Base-by-base conservation (phyloP, 1,140 invertebrate genomes). In the Microplitis mediator region DNA sequence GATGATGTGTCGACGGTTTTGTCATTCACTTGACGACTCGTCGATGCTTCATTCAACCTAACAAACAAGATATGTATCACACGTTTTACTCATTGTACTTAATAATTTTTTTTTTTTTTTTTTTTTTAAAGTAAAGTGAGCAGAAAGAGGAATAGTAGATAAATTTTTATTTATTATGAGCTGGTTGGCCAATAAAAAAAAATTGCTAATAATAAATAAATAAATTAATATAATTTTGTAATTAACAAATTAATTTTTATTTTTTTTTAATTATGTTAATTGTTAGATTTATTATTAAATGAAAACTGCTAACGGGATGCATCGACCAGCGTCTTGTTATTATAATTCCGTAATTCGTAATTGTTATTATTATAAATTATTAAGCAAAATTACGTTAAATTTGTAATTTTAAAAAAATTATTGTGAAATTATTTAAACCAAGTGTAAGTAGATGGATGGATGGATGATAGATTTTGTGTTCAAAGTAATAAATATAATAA, bases 31-130 rank as follows among this genome's bases (percentile, higher is more conserved):
- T 82, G 84, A 79, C 81, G 84, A 82, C 83, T 87, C 61, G 86
- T 87, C 62, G 85, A 84, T 79, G 84, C 81, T 82, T 85, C 84
- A 75, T 78, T 73, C 64, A 81, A 86, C 84, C 85, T 86, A 76
- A 81, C 76, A 80, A 82, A 84, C 56, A 83, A 80, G 54, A 67
- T 32, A 72, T 65, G 64, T 58, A 67, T 51, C 2, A 63, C 45
- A 52, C 16, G 23, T 60, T 67, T 67, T 56, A 36, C 52, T 36
- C 13, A 35, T 63, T 6, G 9, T n/a, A n/a, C 3, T n/a, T 63
- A 36, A 3, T 63, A 32, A 36, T 9, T 5, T 36, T 6, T 35
- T 72, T 52, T 62, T 51, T 31, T 52, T 58, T 23, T 56, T 68
- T 64, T 70, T 70, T 35, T 52, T 52, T 71, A 36, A 35, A 14